These are phyloP conservation scores for Teleopsis dalmanni DNA, from an alignment of 1,140 invertebrate species.

Conservation along the genomic window DNA sequence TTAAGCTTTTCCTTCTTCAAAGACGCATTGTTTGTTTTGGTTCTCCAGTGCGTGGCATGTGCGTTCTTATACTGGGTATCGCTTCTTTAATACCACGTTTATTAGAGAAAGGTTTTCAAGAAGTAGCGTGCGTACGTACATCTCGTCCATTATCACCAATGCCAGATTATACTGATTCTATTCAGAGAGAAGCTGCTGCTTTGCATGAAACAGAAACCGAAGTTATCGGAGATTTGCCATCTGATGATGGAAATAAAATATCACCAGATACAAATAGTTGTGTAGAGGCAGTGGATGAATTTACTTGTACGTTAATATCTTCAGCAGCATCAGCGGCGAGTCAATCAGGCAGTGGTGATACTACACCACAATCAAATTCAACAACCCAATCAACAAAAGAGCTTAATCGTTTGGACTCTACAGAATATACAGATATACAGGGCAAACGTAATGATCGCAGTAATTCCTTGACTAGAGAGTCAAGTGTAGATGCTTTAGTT, in stretches of 20 bases:
- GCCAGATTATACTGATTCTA: constrained; percentile 50
- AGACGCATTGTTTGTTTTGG: constrained; percentile 87
- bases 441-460: constrained; percentile 43
- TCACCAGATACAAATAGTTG: neutral
- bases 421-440: constrained; percentile 24
- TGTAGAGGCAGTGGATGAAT: neutral
- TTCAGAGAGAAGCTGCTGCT: constrained; percentile 26
- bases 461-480: constrained; percentile 51
- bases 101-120: constrained; percentile 77
- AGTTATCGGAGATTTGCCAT: neutral
- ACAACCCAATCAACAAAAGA: constrained; percentile 5
- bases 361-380: constrained; percentile 20
- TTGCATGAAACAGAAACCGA: neutral
- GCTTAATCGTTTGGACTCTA: constrained; percentile 8
- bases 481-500: constrained; percentile 55
- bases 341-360: constrained; percentile 22
- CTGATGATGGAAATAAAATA: neutral
- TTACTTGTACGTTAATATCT: constrained; percentile 22
- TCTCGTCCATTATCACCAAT: constrained; percentile 74
- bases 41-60: constrained; percentile 84
- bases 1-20: constrained; percentile 89
- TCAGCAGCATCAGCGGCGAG: constrained; percentile 30
- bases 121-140: constrained; percentile 68
- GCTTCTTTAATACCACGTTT: constrained; percentile 85
- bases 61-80: constrained; percentile 77